Conservation (phyloP, 2,113 vertebrate species). For the Ondatra zibethicus region DNA sequence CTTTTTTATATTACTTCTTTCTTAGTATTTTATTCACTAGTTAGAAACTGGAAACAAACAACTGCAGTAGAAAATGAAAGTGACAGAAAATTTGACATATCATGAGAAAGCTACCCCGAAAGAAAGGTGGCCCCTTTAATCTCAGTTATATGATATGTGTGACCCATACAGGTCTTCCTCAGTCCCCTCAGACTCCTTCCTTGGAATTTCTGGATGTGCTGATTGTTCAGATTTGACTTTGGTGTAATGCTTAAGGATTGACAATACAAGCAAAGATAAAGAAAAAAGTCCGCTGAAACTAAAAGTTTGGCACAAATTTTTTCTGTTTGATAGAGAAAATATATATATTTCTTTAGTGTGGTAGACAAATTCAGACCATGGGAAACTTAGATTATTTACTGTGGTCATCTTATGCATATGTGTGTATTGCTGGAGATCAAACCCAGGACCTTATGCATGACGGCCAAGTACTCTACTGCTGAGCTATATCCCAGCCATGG, state of each 20-base stretch:
- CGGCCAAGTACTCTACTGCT: neutral
- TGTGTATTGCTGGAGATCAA: neutral
- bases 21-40: conserved; percentile 37
- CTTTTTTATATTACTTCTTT: neutral
- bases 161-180: neutral
- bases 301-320: conserved; percentile 22
- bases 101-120: neutral
- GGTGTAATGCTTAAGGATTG: neutral
- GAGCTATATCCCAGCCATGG: neutral
- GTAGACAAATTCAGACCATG: neutral
- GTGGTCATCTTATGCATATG: neutral
- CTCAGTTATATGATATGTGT: neutral
- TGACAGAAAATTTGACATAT: neutral
- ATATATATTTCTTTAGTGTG: neutral
- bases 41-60: conserved; percentile 1
- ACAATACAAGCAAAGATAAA: neutral
- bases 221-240: neutral
- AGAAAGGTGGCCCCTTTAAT: neutral
- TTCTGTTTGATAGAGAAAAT: neutral
- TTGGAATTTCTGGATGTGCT: neutral
- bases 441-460: neutral
- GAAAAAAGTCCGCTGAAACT: neutral
- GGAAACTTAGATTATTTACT: neutral
- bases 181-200: neutral
- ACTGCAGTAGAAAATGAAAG: neutral